Evolutionary conservation across 1,140 invertebrate genomes (phyloP).

Genomic region (Globodera ellingtonae): DNA sequence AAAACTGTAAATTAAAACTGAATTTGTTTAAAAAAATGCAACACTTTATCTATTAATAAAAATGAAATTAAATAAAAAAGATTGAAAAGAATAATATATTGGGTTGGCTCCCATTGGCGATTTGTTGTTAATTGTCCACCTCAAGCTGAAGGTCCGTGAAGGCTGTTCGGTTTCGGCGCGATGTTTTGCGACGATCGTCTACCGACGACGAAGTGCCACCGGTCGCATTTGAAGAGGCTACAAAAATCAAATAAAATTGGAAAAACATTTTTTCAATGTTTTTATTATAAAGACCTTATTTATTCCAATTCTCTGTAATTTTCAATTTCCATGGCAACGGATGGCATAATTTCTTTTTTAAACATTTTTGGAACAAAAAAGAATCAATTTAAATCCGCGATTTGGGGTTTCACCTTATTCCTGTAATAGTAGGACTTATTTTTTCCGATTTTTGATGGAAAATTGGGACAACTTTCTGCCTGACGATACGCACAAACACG

Average conservation of each 20-base stretch:
- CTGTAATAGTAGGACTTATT: too few relatives aligned
- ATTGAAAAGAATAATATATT: too few relatives aligned
- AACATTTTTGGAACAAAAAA: too few relatives aligned
- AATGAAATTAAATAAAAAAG: too few relatives aligned
- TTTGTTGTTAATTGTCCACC: not conserved
- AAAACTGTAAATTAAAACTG: too few relatives aligned
- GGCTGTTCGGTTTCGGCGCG: conserved; percentile 47
- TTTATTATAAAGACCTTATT: too few relatives aligned
- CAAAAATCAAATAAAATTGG: not conserved
- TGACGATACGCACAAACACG: not conserved
- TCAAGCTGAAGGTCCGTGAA: conserved; percentile 49
- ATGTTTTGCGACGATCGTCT: conserved; percentile 14
- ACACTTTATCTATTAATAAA: too few relatives aligned
- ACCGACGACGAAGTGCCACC: not conserved
- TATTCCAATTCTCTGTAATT: too few relatives aligned
- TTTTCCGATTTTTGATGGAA: not conserved
- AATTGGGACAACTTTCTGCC: not conserved
- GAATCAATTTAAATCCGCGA: too few relatives aligned
- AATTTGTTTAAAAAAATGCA: too few relatives aligned
- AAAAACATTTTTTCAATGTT: not conserved
- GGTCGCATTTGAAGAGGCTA: not conserved
- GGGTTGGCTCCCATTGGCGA: not conserved
- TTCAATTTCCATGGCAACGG: not conserved
- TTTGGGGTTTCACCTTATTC: too few relatives aligned
- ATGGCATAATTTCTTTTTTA: too few relatives aligned